Evolutionary conservation across 2,888 invertebrate genomes (phyloP), one percentile per base, ranked within the genome.

Genomic region (Epistrophe eligans): DNA sequence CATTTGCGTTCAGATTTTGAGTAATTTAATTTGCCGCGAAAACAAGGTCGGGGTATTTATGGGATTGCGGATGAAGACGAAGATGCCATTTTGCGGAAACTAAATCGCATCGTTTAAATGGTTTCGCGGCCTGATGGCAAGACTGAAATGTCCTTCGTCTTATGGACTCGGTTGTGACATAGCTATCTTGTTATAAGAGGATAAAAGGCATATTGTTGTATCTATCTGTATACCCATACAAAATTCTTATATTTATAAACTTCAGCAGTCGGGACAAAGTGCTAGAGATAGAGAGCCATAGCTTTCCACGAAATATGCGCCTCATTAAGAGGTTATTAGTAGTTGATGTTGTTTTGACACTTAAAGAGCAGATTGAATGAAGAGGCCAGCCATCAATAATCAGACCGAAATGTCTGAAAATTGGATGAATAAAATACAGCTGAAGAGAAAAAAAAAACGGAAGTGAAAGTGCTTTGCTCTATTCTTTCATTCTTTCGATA

Each of bases 311-410:
- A 57, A 57, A 67, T 74, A 70, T 70, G 64, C 40, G 24, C 35
- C 35, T 60, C 84, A 71, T 82, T 62, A 79, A 74, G 82, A 74
- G 82, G 77, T 79, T 85, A 85, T 79, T 79, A 85, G 85, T 74
- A 85, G 85, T 77, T 85, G 85, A 82, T 85, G 77, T 82, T 85
- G 85, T 82, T 85, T 85, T 85, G 85, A 82, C 82, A 82, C 82
- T 85, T 71, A 71, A 79, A 58, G 13, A 64, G 74, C 77, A 82
- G 82, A 85, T 85, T 82, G 77, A 82, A 82, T 74, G 43, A 45
- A 35, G 55, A 15, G 64, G 50, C 62, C 70, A 70, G 60, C 72
- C 81, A 81, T 81, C 77, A 77, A 77, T 72, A 73, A 73, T 58
- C 52, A 76, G 71, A 80, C 64, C 58, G 24, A 76, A 76, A 80